These are phyloP conservation scores for Proterorhinus semilunaris DNA, from an alignment of 2,113 vertebrate species.

Conservation along the genomic window DNA sequence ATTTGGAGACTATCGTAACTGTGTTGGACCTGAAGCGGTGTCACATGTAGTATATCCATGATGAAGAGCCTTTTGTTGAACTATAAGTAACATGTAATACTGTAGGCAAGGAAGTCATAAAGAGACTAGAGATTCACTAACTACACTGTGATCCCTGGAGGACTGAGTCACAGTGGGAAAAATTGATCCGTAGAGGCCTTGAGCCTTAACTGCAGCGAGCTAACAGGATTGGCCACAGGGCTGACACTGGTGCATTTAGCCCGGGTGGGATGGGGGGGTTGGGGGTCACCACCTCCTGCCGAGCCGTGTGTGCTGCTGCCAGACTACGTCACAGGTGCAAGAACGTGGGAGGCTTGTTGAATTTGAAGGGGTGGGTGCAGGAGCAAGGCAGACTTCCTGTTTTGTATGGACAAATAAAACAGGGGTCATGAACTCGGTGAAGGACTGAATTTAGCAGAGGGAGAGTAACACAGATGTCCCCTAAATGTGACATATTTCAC, in stretches of 20 bases:
- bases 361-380: slow-evolving; percentile 30
- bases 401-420: slow-evolving; percentile 53
- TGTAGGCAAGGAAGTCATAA: slow-evolving; percentile 57
- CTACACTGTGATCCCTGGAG: slow-evolving; percentile 63
- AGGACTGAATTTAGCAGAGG: slow-evolving; percentile 12
- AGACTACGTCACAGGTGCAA: slow-evolving; percentile 70
- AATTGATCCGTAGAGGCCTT: slow-evolving; percentile 70
- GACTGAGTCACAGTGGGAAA: slow-evolving; percentile 56
- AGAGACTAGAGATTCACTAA: slow-evolving; percentile 53
- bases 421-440: slow-evolving; percentile 34
- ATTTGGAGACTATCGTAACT: slow-evolving; percentile 18
- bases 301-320: slow-evolving; percentile 59
- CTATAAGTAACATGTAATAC: slow-evolving; percentile 63
- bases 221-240: slow-evolving; percentile 67
- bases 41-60: slow-evolving; percentile 56
- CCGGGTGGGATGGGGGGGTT: slow-evolving; percentile 22
- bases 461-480: slow-evolving; percentile 20
- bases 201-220: slow-evolving; percentile 42
- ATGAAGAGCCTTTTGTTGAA: slow-evolving; percentile 46
- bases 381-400: slow-evolving; percentile 67
- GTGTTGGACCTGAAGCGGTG: slow-evolving; percentile 43
- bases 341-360: slow-evolving; percentile 47
- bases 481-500: slow-evolving; percentile 20
- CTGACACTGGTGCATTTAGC: slow-evolving; percentile 56
- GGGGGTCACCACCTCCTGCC: slow-evolving; percentile 43